Percentiles rank a stretch among this genome's conserved stretches.
These are phyloP conservation scores for Spermophilus dauricus DNA, from an alignment of 2,113 vertebrate genomes.

Conservation along the genomic window DNA sequence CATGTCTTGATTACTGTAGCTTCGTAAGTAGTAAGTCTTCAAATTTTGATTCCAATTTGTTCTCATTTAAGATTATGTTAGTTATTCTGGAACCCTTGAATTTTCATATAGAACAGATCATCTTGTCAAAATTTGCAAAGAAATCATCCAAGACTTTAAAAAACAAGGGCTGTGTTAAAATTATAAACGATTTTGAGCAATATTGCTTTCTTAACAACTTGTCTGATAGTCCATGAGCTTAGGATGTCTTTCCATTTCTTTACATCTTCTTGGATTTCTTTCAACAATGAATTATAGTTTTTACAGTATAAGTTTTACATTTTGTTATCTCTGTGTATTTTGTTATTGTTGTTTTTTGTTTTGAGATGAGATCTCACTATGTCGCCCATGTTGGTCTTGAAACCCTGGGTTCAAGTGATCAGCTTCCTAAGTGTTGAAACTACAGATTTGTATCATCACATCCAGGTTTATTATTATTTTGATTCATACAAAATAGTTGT, in stretches of 20 bases:
- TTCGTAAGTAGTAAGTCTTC: background rate
- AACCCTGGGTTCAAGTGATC: background rate
- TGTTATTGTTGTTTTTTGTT: background rate
- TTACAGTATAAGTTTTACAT: background rate
- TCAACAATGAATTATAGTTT: background rate
- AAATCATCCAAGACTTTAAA: background rate
- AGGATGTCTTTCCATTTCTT: background rate
- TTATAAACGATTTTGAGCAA: background rate
- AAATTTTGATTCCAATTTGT: background rate
- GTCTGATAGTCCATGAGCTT: background rate
- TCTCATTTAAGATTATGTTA: background rate
- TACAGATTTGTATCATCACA: no score
- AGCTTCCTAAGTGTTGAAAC: background rate
- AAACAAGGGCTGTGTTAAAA: background rate
- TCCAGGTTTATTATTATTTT: background rate
- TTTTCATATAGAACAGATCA: background rate
- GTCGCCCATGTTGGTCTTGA: background rate
- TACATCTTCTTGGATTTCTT: background rate
- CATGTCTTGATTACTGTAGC: background rate
- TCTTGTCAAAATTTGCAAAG: background rate
- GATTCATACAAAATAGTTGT: background rate
- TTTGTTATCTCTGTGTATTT: background rate
- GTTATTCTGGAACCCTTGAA: background rate
- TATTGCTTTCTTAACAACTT: background rate
- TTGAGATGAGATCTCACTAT: background rate